Conservation (phyloP, 2,113 vertebrate species). For the Zosterops hypoxanthus region DNA sequence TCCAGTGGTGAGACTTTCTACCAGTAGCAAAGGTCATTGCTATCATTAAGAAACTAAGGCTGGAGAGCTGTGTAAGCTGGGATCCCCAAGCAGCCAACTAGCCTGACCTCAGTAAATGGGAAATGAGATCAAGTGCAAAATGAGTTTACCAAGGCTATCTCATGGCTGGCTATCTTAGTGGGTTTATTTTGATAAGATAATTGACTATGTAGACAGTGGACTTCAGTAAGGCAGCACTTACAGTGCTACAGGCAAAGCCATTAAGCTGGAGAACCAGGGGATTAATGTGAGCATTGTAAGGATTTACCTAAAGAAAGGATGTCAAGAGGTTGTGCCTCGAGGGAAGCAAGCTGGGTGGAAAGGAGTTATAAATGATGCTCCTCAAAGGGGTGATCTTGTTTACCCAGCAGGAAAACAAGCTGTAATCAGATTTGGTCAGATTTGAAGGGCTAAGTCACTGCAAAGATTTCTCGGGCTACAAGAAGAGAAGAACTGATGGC, state of each 20-base stretch:
- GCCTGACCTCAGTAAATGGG: background rate
- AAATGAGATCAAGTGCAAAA: conserved; percentile 17
- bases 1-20: background rate
- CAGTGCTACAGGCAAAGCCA: background rate
- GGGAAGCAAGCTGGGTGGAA: background rate
- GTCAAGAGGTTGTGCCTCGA: background rate
- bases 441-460: background rate
- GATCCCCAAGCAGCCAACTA: background rate
- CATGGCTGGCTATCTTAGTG: background rate
- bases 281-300: background rate
- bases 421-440: background rate
- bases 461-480: background rate
- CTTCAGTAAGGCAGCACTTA: background rate
- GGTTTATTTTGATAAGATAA: conserved; percentile 32
- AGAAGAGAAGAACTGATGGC: background rate
- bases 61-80: background rate
- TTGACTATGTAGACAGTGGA: background rate
- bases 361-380: background rate
- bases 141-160: background rate
- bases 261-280: background rate
- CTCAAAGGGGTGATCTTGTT: background rate
- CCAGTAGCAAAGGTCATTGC: background rate
- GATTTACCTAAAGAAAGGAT: conserved; percentile 11
- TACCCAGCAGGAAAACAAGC: background rate
- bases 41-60: background rate